These are phyloP conservation scores for Nycticorax nycticorax DNA, from an alignment of 2,113 vertebrate species.

Conservation along the genomic window DNA sequence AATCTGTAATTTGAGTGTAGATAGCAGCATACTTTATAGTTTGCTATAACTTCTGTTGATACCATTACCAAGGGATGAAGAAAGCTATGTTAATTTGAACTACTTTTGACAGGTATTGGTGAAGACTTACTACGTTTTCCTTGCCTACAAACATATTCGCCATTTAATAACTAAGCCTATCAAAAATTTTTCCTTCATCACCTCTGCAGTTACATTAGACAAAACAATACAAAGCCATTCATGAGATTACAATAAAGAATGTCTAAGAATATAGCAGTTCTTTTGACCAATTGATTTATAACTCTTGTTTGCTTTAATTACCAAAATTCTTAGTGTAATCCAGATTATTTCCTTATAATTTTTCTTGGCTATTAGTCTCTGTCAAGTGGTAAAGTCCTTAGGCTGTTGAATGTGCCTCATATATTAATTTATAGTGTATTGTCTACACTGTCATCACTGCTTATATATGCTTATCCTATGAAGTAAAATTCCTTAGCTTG, in stretches of 20 bases:
- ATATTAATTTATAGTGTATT: neutral
- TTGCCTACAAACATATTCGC: neutral
- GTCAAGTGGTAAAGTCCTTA: neutral
- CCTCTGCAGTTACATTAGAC: neutral
- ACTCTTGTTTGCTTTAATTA: neutral
- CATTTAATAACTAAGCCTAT: neutral
- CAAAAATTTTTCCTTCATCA: neutral
- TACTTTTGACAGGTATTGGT: neutral
- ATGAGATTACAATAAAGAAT: neutral
- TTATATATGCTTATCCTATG: neutral
- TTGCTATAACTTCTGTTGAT: neutral
- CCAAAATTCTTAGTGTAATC: neutral
- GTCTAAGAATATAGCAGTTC: neutral
- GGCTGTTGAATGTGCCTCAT: neutral
- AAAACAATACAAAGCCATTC: neutral
- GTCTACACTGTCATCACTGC: neutral
- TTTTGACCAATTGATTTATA: neutral
- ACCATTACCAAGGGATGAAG: neutral
- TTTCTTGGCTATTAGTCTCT: neutral
- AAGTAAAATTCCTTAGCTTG: neutral
- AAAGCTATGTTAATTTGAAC: neutral
- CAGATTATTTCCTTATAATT: neutral
- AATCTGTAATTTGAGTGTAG: neutral
- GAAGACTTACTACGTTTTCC: neutral
- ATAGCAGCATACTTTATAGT: neutral